Conservation (phyloP, 2,888 invertebrate species). For the Lasioglossum villosulum region DNA sequence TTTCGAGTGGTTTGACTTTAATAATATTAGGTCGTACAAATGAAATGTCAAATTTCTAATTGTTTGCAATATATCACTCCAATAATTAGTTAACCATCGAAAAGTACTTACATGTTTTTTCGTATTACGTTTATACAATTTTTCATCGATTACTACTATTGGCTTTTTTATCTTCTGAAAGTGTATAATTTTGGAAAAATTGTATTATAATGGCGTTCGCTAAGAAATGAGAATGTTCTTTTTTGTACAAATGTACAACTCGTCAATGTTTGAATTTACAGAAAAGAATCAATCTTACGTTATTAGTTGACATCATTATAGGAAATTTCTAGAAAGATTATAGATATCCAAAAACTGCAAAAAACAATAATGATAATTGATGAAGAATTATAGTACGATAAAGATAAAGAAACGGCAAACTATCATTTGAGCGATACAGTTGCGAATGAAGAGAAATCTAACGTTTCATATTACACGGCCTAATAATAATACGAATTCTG, state of each 20-base stretch:
- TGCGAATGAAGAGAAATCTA: neutral
- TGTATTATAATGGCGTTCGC: neutral
- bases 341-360: neutral
- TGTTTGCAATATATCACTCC: neutral
- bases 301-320: neutral
- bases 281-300: neutral
- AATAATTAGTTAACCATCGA: neutral
- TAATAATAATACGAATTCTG: constrained; percentile 14
- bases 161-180: neutral
- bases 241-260: neutral
- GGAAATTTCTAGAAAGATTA: neutral
- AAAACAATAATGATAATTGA: neutral
- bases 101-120: neutral
- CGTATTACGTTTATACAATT: neutral
- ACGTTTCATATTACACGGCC: neutral
- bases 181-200: neutral
- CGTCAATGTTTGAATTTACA: neutral
- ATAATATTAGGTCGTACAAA: constrained; percentile 4
- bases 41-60: neutral
- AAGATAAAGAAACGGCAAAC: neutral
- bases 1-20: constrained; percentile 22
- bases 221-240: neutral
- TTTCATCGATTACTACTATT: neutral
- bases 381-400: neutral
- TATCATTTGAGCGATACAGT: neutral